phyloP scores from a whole-genome alignment of 2,888 invertebrate species.

The Hylaea fasciaria region DNA sequence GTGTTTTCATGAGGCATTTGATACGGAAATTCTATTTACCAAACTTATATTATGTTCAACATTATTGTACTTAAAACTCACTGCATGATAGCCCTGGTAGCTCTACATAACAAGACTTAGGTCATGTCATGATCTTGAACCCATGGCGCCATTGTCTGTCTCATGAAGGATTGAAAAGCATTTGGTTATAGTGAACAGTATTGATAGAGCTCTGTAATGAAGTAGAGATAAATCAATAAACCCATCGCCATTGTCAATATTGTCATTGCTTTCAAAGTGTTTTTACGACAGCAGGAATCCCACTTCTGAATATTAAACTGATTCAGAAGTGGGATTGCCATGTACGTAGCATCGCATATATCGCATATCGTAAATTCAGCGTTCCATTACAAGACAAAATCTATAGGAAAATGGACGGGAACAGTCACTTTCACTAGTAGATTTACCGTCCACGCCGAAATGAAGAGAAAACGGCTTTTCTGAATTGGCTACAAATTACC shows the following conservation, averaged over 20 bases:
- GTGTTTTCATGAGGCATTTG: not conserved
- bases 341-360: not conserved
- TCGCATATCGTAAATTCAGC: not conserved
- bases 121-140: slow-evolving; percentile 37
- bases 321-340: no score
- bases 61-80: no score
- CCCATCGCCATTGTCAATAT: no score
- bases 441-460: slow-evolving; percentile 37
- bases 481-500: slow-evolving; percentile 43
- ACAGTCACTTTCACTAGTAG: slow-evolving; percentile 28
- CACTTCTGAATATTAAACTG: no score
- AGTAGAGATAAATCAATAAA: not conserved
- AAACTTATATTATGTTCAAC: no score
- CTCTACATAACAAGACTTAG: slow-evolving; percentile 10
- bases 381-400: slow-evolving; percentile 18
- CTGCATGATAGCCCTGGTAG: not conserved
- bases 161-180: slow-evolving; percentile 14
- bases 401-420: slow-evolving; percentile 24
- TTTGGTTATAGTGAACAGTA: not conserved
- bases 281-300: no score
- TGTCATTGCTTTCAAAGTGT: no score
- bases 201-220: slow-evolving; percentile 1
- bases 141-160: slow-evolving; percentile 35
- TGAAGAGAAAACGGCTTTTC: slow-evolving; percentile 44
- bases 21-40: not conserved